Percentiles rank a stretch among this genome's conserved stretches.
Conservation (phyloP, 2,888 invertebrate species). For the Scrobipalpa costella region DNA sequence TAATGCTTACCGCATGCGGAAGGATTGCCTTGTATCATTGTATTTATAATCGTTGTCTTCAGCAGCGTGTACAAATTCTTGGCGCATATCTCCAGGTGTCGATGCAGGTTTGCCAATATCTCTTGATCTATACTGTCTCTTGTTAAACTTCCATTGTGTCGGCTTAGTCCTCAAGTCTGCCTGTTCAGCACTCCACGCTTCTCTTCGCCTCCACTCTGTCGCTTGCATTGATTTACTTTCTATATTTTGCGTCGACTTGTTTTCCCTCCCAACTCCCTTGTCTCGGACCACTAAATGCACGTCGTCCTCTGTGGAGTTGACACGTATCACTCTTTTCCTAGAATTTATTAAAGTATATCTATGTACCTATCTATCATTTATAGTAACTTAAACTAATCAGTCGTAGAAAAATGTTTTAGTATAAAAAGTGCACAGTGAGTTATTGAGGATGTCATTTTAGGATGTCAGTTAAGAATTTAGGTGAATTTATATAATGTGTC, state of each 20-base stretch:
- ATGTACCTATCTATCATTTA: conserved; percentile 62
- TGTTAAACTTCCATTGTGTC: conserved; percentile 88
- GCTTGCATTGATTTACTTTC: conserved; percentile 89
- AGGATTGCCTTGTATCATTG: conserved; percentile 66
- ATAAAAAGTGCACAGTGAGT: neutral
- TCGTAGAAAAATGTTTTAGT: neutral
- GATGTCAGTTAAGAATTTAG: neutral
- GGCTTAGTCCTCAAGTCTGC: conserved; percentile 84
- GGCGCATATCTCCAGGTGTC: conserved; percentile 70
- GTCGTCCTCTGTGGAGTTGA: conserved; percentile 87
- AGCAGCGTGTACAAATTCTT: conserved; percentile 74
- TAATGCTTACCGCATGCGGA: conserved; percentile 62
- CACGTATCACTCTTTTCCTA: conserved; percentile 88
- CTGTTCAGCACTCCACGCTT: conserved; percentile 93
- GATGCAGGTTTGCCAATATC: conserved; percentile 76
- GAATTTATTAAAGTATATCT: conserved; percentile 81
- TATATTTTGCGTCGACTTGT: conserved; percentile 87
- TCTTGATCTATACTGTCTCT: conserved; percentile 80
- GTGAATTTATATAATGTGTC: neutral
- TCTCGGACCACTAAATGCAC: conserved; percentile 87
- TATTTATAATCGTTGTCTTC: conserved; percentile 74
- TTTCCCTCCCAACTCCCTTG: conserved; percentile 86
- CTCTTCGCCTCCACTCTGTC: conserved; percentile 88
- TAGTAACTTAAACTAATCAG: neutral
- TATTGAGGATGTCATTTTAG: neutral